A percentile compares a stretch with the other conserved stretches of the same genome.
Evolutionary conservation across 2,113 vertebrate species (phyloP).

Genomic region (Sapayoa aenigma): DNA sequence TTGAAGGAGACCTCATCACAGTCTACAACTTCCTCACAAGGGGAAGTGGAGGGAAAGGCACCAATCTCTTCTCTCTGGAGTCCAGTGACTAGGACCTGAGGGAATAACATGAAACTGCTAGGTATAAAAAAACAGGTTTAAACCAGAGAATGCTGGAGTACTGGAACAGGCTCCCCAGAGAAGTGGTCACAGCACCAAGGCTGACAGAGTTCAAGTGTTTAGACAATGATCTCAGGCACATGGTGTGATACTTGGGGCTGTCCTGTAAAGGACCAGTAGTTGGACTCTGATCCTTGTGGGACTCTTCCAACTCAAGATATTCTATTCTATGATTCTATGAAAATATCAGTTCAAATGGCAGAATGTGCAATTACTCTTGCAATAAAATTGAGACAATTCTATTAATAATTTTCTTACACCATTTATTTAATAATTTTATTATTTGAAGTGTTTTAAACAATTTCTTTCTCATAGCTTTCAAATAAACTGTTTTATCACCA

Average conservation of each 20-base stretch:
- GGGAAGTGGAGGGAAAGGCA: background rate
- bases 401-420: background rate
- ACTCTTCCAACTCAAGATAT: background rate
- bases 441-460: background rate
- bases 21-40: background rate
- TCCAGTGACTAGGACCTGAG: background rate
- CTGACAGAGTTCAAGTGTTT: rapidly evolving
- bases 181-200: background rate
- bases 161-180: background rate
- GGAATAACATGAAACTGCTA: background rate
- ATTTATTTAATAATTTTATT: background rate
- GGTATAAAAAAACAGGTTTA: background rate
- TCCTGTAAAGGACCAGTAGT: background rate
- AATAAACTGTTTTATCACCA: background rate
- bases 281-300: background rate
- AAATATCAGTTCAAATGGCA: background rate
- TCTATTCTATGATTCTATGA: background rate
- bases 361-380: background rate
- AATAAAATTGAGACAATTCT: background rate
- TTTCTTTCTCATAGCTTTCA: background rate
- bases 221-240: background rate
- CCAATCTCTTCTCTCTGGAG: background rate
- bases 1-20: background rate
- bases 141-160: background rate
- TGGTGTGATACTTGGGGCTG: background rate